Evolutionary conservation across 53 echinoderm and acorn worm genomes (phyloP), one percentile per base, ranked within the genome.

Genomic region (Arbacia lixula): DNA sequence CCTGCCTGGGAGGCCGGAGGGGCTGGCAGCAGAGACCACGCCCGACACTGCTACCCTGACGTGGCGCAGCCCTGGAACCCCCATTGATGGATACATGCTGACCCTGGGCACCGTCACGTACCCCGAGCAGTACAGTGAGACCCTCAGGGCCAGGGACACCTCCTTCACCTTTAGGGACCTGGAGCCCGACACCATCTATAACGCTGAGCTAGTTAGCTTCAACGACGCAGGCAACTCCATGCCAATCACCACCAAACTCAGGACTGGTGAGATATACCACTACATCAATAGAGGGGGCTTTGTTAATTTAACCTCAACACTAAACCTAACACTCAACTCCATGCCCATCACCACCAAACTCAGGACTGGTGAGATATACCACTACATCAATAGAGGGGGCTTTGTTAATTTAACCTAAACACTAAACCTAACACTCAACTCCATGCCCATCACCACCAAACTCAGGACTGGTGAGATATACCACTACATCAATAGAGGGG

Each of bases 101-200:
- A 56, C 12, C 28, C 78, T 78, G 1, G 78, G 78, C 55, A 78
- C 78, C 1, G 57, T 60, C 12, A 60, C 78, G 12, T 78, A 6
- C 78, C 78, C 78, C 0, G 12, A 43, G 35, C 55, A 37, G 20
- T 58, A n/a, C 29, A 22, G 37, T 6, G 37, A 78, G 28, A 26
- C 8, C 5, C 57, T 78, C 55, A n/a, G 41, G 29, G 31, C 78
- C 14, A 24, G 2, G 10, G 16, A 16, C 24, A 78, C 34, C 16
- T 31, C 34, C 16, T 60, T 35, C 28, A 78, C 78, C 32, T 60
- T 78, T 39, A 40, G 40, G 22, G 60, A 78, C 60, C 35, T 78
- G 78, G 78, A 78, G 24, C 78, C 78, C 4, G 60, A 78, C 78
- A 78, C 78, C 12, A 56, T 78, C 12, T 78, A 78, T 35, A 56